Evolutionary conservation across 2,113 vertebrate genomes (phyloP).

Genomic region (Xiphias gladius): DNA sequence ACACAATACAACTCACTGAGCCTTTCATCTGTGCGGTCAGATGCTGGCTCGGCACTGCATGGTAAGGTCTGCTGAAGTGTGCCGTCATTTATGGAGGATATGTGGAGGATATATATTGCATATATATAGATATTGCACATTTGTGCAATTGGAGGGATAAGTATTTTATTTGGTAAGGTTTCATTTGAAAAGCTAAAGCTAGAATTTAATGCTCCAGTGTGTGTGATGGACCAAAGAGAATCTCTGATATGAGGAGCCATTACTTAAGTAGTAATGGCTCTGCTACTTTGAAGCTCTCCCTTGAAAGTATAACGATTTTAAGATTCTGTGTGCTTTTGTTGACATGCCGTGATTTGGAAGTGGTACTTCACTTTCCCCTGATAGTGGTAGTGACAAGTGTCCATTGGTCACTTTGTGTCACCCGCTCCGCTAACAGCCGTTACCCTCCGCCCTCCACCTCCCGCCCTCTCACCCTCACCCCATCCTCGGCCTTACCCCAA

Average conservation of each 20-base stretch:
- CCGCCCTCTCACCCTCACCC: conserved; percentile 80
- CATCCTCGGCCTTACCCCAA: conserved; percentile 81
- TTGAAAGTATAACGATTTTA: not conserved
- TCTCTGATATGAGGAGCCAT: not conserved
- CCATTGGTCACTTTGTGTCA: conserved; percentile 66
- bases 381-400: conserved; percentile 70
- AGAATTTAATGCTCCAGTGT: not conserved
- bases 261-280: not conserved
- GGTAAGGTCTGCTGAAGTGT: not conserved
- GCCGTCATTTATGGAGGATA: not conserved
- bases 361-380: conserved; percentile 26
- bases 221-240: not conserved
- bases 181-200: not conserved
- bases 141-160: not conserved
- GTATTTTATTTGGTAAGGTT: not conserved
- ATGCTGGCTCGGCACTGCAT: not conserved
- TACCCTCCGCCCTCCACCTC: conserved; percentile 72
- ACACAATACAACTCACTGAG: conserved; percentile 35
- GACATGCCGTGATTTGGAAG: not conserved
- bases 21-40: conserved; percentile 34
- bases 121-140: too few species aligned
- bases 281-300: not conserved
- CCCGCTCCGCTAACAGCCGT: conserved; percentile 49
- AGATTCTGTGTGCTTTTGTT: conserved; percentile 17
- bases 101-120: too few species aligned